Evolutionary conservation across 2,113 vertebrate genomes (phyloP).

Genomic region (Muscicapa adusta): DNA sequence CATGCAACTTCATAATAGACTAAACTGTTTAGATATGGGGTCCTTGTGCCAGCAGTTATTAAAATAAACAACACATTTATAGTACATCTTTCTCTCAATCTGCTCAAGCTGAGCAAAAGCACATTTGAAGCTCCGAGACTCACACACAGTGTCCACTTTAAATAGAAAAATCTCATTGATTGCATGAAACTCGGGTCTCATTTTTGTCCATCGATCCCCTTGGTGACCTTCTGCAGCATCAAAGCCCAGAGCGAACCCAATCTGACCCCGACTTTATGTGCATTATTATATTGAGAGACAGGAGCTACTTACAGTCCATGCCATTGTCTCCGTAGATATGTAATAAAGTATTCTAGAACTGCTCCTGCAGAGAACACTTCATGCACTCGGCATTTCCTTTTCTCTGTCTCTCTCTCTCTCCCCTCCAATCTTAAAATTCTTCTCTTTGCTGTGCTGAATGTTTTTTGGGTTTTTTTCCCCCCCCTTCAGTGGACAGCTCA

Average conservation of each 20-base stretch:
- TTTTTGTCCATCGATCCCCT: slow-evolving; percentile 87
- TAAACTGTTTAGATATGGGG: background rate
- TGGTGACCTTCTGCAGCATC: slow-evolving; percentile 90
- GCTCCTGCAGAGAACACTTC: slow-evolving; percentile 74
- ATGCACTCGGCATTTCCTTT: slow-evolving; percentile 68
- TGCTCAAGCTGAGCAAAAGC: slow-evolving; percentile 79
- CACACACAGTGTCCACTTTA: slow-evolving; percentile 84
- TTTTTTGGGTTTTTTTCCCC: background rate
- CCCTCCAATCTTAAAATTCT: slow-evolving; percentile 62
- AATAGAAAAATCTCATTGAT: slow-evolving; percentile 87
- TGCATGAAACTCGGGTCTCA: slow-evolving; percentile 82
- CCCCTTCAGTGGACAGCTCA: slow-evolving; percentile 50
- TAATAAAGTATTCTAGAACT: slow-evolving; percentile 81
- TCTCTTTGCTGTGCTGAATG: slow-evolving; percentile 45
- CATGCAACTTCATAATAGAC: slow-evolving; percentile 13
- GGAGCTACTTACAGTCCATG: slow-evolving; percentile 78
- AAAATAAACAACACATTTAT: slow-evolving; percentile 61
- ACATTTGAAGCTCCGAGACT: slow-evolving; percentile 83
- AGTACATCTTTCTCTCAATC: slow-evolving; percentile 68
- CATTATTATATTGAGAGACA: slow-evolving; percentile 80
- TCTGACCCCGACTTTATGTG: slow-evolving; percentile 90
- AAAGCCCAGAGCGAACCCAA: slow-evolving; percentile 89
- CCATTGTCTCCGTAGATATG: slow-evolving; percentile 76
- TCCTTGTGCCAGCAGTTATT: slow-evolving; percentile 14
- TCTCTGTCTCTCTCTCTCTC: background rate